These are phyloP conservation scores for Remorina albescens DNA, from an alignment of 2,797 vertebrate species.

Conservation along the genomic window DNA sequence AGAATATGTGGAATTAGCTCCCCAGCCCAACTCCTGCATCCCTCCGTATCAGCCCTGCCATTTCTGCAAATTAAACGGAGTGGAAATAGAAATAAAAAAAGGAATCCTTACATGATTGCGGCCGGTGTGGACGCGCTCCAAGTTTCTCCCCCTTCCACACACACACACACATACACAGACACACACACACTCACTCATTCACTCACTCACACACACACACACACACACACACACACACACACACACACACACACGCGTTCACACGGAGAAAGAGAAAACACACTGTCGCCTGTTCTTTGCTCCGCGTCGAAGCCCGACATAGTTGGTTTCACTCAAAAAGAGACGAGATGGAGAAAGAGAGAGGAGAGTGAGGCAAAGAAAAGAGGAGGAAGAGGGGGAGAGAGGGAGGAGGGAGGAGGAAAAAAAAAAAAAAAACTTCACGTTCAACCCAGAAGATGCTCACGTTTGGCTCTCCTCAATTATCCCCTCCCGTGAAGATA, in stretches of 20 bases:
- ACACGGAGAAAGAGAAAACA: conserved; percentile 25
- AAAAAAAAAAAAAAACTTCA: conserved; percentile 87
- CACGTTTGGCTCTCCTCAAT: conserved; percentile 98
- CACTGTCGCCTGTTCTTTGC: conserved; percentile 67
- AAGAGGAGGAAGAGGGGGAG: conserved; percentile 21
- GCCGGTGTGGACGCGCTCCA: conserved; percentile 71
- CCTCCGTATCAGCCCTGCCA: conserved; percentile 22
- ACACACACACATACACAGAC: conserved; percentile 8
- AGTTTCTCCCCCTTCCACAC: conserved; percentile 55
- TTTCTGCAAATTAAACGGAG: conserved; percentile 55
- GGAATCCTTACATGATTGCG: conserved; percentile 64
- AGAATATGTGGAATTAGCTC: conserved; percentile 37
- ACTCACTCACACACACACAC: too few relatives aligned
- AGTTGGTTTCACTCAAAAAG: conserved; percentile 77
- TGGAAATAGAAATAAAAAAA: conserved; percentile 43
- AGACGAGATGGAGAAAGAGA: conserved; percentile 66
- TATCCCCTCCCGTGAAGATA: conserved; percentile 99
- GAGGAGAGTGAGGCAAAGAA: conserved; percentile 45
- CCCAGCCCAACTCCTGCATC: conserved; percentile 30
- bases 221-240: conserved; percentile 4
- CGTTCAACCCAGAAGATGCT: conserved; percentile 97
- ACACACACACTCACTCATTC: too few relatives aligned
- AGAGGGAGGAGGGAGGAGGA: too few relatives aligned
- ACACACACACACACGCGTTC: conserved; percentile 8
- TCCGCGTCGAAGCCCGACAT: conserved; percentile 76